phyloP scores from a whole-genome alignment of 2,113 vertebrate species.

The Microtus pennsylvanicus region DNA sequence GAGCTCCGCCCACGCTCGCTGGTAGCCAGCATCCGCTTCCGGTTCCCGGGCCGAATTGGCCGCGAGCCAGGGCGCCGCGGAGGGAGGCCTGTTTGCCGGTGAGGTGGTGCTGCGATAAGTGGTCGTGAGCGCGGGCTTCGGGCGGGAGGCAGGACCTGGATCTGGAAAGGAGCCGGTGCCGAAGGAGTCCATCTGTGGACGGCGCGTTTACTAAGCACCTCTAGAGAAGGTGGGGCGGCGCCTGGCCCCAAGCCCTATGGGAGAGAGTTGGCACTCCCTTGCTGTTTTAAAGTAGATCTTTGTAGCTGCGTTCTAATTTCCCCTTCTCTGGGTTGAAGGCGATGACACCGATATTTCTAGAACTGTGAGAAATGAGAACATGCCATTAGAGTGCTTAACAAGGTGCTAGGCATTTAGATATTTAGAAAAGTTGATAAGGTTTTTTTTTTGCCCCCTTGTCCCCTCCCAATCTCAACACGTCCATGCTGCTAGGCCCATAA shows the following conservation, averaged over 20 bases:
- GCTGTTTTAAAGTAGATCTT: slow-evolving; percentile 30
- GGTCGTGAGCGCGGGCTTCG: neutral
- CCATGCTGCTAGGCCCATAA: neutral
- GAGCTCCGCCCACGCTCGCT: neutral
- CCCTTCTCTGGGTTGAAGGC: slow-evolving; percentile 5
- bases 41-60: slow-evolving; percentile 2
- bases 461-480: neutral
- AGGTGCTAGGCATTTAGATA: slow-evolving; percentile 23
- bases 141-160: neutral
- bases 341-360: neutral
- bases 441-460: neutral
- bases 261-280: neutral
- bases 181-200: neutral
- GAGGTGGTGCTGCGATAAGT: neutral
- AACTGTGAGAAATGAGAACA: neutral
- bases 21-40: slow-evolving; percentile 49
- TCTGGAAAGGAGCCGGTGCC: neutral
- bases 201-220: neutral
- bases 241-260: neutral
- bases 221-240: neutral
- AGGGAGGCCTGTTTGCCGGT: neutral
- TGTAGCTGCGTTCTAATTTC: neutral
- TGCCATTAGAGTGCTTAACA: slow-evolving; percentile 2
- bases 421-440: neutral
- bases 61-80: rapidly evolving